Evolutionary conservation across 2,113 vertebrate genomes (phyloP).

Genomic region (Ciconia maguari): DNA sequence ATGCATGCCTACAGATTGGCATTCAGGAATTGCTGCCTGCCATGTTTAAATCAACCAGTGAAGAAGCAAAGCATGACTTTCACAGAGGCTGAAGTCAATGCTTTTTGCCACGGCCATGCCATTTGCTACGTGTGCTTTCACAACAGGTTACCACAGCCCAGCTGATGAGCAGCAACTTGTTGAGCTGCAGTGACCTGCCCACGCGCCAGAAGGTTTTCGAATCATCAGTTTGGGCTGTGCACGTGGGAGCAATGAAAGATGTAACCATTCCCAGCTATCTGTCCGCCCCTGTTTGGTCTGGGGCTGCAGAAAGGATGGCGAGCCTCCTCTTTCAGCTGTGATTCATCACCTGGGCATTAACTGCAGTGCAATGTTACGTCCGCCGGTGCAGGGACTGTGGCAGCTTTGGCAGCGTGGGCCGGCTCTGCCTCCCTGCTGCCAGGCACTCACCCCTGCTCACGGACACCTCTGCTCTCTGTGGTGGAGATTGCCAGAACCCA

Average conservation of each 20-base stretch:
- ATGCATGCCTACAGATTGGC: background rate
- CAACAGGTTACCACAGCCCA: background rate
- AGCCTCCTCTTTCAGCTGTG: background rate
- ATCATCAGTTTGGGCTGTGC: background rate
- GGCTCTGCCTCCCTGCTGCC: background rate
- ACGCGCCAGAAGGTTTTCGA: background rate
- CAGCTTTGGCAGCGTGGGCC: accelerated
- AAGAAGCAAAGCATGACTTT: background rate
- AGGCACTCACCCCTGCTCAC: accelerated
- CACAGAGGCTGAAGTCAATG: background rate
- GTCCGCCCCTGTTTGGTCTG: background rate
- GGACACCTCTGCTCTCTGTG: background rate
- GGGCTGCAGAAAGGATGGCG: background rate
- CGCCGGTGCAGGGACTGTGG: accelerated
- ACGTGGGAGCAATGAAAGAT: background rate
- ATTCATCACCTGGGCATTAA: background rate
- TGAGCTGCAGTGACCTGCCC: background rate
- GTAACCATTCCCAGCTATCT: background rate
- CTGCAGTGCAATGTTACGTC: background rate
- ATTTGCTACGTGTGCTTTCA: background rate
- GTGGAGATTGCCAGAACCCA: background rate
- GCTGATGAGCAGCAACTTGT: background rate
- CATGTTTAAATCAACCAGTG: background rate
- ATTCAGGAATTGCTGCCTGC: background rate
- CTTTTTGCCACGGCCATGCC: background rate